Evolutionary conservation across 2,113 vertebrate genomes (phyloP).

Genomic region (Condylura cristata): DNA sequence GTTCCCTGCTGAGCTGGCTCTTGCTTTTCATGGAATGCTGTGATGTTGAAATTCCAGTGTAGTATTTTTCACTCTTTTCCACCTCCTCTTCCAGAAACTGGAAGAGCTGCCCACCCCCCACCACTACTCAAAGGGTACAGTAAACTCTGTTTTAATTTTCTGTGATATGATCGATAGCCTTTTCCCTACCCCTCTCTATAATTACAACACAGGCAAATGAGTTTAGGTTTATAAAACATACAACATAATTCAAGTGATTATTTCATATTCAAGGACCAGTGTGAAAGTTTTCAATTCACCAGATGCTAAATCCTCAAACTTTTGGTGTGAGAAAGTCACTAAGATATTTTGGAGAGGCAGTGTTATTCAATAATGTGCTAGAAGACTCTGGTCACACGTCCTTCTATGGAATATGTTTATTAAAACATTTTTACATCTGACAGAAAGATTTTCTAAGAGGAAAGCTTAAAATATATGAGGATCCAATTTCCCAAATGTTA

Average conservation of each 20-base stretch:
- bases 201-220: background rate
- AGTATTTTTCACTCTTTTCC: background rate
- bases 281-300: background rate
- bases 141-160: background rate
- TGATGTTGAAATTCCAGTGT: conserved; percentile 64
- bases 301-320: background rate
- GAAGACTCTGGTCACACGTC: background rate
- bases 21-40: conserved; percentile 63
- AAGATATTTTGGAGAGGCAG: background rate
- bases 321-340: background rate
- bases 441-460: background rate
- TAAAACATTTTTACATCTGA: background rate
- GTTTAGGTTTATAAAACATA: background rate
- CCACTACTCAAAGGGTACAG: background rate
- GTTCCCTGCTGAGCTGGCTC: conserved; percentile 74
- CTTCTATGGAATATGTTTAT: background rate
- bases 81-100: background rate
- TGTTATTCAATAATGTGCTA: background rate
- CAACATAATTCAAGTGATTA: background rate
- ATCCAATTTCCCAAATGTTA: background rate
- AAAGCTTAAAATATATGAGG: background rate
- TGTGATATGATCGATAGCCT: background rate
- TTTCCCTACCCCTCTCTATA: background rate
- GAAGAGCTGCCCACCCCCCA: background rate
- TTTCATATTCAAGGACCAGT: background rate